These are phyloP conservation scores for Sarcoramphus papa DNA, from an alignment of 2,797 vertebrate species.

Conservation along the genomic window DNA sequence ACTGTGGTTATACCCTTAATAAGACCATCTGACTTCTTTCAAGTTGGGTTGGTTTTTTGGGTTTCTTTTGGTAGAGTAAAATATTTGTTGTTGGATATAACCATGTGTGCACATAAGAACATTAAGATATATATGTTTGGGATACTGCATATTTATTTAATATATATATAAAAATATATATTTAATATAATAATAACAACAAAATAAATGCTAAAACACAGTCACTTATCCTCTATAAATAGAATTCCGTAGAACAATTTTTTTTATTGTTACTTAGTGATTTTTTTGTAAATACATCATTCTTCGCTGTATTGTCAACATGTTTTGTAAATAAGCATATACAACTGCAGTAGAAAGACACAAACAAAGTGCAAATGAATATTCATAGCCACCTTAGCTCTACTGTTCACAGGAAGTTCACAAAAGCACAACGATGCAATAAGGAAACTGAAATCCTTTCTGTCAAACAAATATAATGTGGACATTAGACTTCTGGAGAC, in stretches of 20 bases:
- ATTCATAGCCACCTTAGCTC: not conserved
- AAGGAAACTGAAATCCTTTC: not conserved
- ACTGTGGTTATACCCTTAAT: not conserved
- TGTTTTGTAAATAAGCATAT: not conserved
- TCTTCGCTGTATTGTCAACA: not conserved
- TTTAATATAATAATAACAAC: too few species aligned
- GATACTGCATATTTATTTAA: not conserved
- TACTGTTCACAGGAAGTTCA: not conserved
- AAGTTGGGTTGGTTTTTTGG: rapidly evolving
- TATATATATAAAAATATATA: not conserved
- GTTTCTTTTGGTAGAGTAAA: not conserved
- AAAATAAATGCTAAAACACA: not conserved
- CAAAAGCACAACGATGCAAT: not conserved
- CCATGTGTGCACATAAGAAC: not conserved
- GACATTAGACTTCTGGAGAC: not conserved
- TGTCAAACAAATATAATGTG: not conserved
- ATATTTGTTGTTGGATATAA: not conserved
- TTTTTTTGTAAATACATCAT: not conserved
- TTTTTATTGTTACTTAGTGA: not conserved
- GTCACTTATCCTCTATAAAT: not conserved
- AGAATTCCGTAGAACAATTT: not conserved
- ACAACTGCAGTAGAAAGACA: not conserved
- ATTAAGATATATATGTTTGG: not conserved
- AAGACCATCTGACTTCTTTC: not conserved
- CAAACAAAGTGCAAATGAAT: not conserved